Conservation (phyloP, 2,888 invertebrate genomes). For the Taphrorychus bicolor region DNA sequence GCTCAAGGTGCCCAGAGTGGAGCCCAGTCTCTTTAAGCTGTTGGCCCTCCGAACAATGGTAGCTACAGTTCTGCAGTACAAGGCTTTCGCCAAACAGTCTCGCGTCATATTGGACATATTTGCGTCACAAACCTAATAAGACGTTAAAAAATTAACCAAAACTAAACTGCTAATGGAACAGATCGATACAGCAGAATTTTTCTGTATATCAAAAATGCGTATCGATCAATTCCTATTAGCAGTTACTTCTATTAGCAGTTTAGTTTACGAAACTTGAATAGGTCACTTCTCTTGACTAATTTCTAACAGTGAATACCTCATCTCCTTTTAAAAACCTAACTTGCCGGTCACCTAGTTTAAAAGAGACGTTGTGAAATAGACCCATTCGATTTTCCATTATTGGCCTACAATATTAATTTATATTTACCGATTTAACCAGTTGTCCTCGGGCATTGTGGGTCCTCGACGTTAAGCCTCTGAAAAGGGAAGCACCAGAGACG, state of each 20-base stretch:
- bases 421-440: constrained; percentile 73
- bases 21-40: constrained; percentile 85
- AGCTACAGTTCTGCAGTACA: constrained; percentile 93
- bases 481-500: constrained; percentile 75
- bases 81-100: constrained; percentile 88
- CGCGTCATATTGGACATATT: constrained; percentile 88
- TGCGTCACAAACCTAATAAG: constrained; percentile 68
- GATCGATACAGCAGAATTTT: no score
- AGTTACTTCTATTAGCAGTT: no score
- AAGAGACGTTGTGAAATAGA: no score
- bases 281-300: no score
- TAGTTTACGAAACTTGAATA: no score
- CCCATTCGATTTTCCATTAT: no score
- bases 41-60: constrained; percentile 93
- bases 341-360: no score
- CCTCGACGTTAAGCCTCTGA: constrained; percentile 83
- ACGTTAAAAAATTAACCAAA: background rate
- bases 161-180: no score
- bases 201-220: no score
- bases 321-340: no score
- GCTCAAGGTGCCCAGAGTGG: constrained; percentile 82
- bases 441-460: constrained; percentile 81
- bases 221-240: no score
- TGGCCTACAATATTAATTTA: background rate
- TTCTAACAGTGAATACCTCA: no score